Base-by-base conservation (phyloP, 2,113 vertebrate genomes). In the Oophaga pumilio region DNA sequence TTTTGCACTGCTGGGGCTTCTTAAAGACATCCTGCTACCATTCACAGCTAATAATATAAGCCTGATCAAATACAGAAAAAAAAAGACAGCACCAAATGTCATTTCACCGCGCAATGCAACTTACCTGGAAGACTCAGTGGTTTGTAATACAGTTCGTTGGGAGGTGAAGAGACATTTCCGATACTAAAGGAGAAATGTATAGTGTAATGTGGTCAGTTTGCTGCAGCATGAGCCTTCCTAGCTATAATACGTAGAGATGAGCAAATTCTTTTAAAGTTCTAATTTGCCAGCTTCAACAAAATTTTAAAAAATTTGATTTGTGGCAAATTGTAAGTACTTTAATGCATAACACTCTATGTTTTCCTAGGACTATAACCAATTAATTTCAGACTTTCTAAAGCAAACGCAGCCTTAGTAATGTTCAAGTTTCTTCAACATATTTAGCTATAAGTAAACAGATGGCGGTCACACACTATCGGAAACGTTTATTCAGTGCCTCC, bases 1-100 rank as follows among this genome's bases (percentile, higher is more conserved):
- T 78, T 86, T 86, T 86, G 64, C 74, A 68, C 85, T 64, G 85
- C 59, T 78, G 85, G 85, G 74, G 60, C 57, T 86, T 77, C 56
- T 68, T 60, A 86, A 86, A 86, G 85, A 68, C 76, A 68, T 78
- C 85, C 85, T 78, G 74, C 74, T 68, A 64, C 52, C 73, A 60
- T 56, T 78, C 85, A 68, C 85, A 78, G 76, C 60, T 86, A 74
- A 78, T 78, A 66, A 86, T 86, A 86, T 56, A 76, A 78, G 50
- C 76, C 49, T 68, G 74, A 86, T 85, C 56, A 74, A 74, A 74
- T 74, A 57, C 4, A 71, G 59, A 56, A 56, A 33, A 79, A 85
- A 84, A 85, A 49, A 85, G 56, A 59, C 69, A 76, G 22, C 57
- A 85, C 73, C 56, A 76, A 85, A 85, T 76, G 84, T 66, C 62